Base-by-base conservation (phyloP, 2,797 vertebrate genomes). In the Nyctalus aviator region DNA sequence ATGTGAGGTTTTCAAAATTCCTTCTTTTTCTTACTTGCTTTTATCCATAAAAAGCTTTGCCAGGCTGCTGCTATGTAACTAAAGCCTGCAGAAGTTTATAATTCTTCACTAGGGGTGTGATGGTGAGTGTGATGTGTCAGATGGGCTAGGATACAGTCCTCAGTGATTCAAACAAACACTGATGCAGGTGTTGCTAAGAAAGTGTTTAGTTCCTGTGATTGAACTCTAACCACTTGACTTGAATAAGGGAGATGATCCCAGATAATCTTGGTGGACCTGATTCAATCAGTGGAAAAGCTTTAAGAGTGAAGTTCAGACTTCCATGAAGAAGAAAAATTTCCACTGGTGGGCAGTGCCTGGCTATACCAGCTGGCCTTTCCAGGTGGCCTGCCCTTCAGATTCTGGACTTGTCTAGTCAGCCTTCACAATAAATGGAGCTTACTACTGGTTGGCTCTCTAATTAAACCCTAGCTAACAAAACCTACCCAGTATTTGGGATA, bases 11-110 rank as follows among this genome's bases (percentile, higher is more conserved):
- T 71, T 50, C 32, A 66, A 27, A 25, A 50, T 81, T 73, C 20
- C 13, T 77, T 94, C 13, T 77, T 94, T 77, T 75, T 59, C 64
- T 85, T 62, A 12, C 44, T 90, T 94, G 6, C 21, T 85, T 57
- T 81, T 94, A 90, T 89, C 20, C 41, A 88, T 68, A 44, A 44
- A 5, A 83, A 77, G 69, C 6, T 32, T 86, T 84, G 15, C 35
- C 20, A 44, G 32, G 20, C 37, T 73, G 32, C 12, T 68, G 79
- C 71, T 91, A 3, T 86, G 46, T 27, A 84, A 17, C 68, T 89
- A 62, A 77, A 71, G 41, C 14, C 9, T 75, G 12, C 2, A 68
- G 44, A 12, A 78, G 27, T 66, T 86, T 69, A 32, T 83, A 41
- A 37, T 85, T 75, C 59, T 85, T 92, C 13, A 68, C 32, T 35